A percentile compares a stretch with the other conserved stretches of the same genome.
phyloP scores from a whole-genome alignment of 2,113 vertebrate genomes.

The Thalassarche chlororhynchos region DNA sequence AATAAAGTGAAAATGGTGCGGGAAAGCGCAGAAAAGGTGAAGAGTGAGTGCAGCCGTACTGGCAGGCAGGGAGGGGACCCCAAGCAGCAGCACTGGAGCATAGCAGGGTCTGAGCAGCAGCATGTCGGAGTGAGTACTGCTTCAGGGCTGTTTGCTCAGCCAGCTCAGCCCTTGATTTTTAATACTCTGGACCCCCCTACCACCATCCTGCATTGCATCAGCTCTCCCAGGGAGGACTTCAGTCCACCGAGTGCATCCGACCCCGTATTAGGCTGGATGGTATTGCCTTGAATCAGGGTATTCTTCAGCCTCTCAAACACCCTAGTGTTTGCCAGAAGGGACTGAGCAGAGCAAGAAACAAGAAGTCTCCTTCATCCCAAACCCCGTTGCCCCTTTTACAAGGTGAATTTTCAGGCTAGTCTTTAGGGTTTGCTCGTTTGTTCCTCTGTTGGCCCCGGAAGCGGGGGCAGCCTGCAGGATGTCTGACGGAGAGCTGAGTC shows the following conservation, averaged over 20 bases:
- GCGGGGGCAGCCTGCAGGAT: not conserved
- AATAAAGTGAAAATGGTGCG: not conserved
- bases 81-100: not conserved
- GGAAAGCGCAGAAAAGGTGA: not conserved
- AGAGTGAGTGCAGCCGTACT: accelerated
- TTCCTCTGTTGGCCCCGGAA: not conserved
- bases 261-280: no score
- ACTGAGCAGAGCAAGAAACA: not conserved
- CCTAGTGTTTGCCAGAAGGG: not conserved
- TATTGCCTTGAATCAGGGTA: not conserved
- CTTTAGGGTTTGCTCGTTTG: not conserved
- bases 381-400: not conserved
- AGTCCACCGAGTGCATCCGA: accelerated
- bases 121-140: not conserved
- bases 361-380: not conserved
- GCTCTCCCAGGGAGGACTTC: not conserved
- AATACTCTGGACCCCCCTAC: not conserved
- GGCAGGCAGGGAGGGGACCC: not conserved
- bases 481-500: not conserved
- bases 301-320: not conserved
- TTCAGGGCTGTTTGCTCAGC: not conserved
- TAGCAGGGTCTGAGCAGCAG: not conserved
- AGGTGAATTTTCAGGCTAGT: accelerated
- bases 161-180: not conserved
- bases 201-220: not conserved